These are phyloP conservation scores for Anser brachyrhynchus DNA, from an alignment of 2,113 vertebrate species.

Conservation along the genomic window DNA sequence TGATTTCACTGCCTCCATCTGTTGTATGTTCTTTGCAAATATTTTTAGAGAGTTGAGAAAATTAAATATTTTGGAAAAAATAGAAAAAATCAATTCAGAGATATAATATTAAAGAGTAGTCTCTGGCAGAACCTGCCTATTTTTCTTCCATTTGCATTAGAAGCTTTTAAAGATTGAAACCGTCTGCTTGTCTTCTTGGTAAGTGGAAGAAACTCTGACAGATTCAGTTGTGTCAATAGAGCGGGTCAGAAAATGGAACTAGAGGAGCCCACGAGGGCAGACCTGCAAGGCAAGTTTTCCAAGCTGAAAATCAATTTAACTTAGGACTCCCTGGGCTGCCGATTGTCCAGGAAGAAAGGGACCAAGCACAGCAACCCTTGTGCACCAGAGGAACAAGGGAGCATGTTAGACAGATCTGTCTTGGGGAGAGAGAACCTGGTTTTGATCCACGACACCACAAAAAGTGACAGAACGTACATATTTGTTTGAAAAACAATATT, in stretches of 20 bases:
- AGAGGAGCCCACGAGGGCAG: background rate
- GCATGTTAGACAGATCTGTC: background rate
- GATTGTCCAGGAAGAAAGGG: background rate
- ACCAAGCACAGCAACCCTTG: background rate
- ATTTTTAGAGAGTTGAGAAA: background rate
- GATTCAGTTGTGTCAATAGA: background rate
- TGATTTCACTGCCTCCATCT: background rate
- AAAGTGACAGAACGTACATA: background rate
- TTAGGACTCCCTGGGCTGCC: background rate
- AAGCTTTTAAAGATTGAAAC: background rate
- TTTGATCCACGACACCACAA: background rate
- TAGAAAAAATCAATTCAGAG: background rate
- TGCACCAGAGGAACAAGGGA: background rate
- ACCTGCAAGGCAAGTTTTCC: background rate
- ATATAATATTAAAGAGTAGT: background rate
- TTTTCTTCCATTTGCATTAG: background rate
- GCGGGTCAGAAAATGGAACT: background rate
- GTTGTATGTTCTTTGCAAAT: rapidly evolving
- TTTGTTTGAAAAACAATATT: background rate
- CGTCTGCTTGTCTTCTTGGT: background rate
- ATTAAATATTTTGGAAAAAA: background rate
- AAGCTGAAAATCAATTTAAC: background rate
- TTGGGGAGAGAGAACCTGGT: background rate
- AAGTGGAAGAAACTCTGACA: background rate
- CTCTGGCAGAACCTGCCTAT: background rate